Base-by-base conservation (phyloP, 2,888 invertebrate genomes). In the Polydrusus pterygomalis region DNA sequence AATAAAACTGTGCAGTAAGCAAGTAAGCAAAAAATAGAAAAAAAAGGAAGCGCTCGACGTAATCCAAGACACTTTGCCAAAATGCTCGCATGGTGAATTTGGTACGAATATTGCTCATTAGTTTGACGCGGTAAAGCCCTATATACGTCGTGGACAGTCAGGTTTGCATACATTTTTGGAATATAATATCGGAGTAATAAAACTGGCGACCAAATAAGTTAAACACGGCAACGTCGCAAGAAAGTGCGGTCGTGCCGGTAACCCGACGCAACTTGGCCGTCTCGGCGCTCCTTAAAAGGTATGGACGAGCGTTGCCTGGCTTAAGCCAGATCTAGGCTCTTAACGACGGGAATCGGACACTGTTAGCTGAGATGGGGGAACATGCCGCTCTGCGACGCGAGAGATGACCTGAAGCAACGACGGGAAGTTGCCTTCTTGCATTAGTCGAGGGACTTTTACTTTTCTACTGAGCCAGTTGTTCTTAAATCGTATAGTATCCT, bases 221-320 rank as follows among this genome's bases (percentile, higher is more conserved):
- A 43, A 65, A 67, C 18, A 11, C 67, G 78, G 78, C 78, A 78
- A 78, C 78, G 69, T 72, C 62, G 74, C 71, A 75, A 70, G 69
- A 70, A 58, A 73, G 71, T 71, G 70, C 71, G 75, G 71, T 75
- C 75, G 70, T 78, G 65, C 67, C 54, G 70, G 85, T 82, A 84
- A 84, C 82, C 81, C 85, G 86, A 86, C 87, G 87, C 87, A 87
- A 75, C 85, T 87, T 86, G 86, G 86, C 87, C 84, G 85, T 83
- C 82, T 81, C 83, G 84, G 84, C 87, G 87, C 86, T 82, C 88
- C 88, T 86, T 87, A 87, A 86, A 88, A 87, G 88, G 88, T 81
- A 86, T 85, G 84, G 81, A 77, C 64, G 72, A 69, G 49, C 65
- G 67, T 58, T 43, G 71, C 74, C 63, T 77, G 65, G 72, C 47